Evolutionary conservation across 2,797 vertebrate species (phyloP).

Genomic region (Thunnus albacares): DNA sequence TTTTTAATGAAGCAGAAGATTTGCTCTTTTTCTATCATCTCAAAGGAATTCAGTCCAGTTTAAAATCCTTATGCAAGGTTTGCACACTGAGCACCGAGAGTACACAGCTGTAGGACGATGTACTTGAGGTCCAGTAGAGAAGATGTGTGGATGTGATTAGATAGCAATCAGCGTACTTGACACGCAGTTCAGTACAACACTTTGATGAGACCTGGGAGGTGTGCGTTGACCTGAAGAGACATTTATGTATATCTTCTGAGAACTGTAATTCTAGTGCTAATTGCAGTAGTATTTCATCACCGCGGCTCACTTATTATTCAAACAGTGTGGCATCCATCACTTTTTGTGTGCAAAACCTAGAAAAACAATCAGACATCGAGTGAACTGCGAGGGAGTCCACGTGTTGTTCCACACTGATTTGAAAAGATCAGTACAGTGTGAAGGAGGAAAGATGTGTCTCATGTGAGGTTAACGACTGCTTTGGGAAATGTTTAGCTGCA

Average conservation of each 20-base stretch:
- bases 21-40: background rate
- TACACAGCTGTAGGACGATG: background rate
- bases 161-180: no score
- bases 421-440: background rate
- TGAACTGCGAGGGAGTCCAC: background rate
- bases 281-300: background rate
- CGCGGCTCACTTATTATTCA: background rate
- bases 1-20: slow-evolving; percentile 6
- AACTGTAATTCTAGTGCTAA: background rate
- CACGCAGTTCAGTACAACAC: no score
- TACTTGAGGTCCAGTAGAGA: no score
- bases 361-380: background rate
- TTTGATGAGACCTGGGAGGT: no score
- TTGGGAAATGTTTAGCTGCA: background rate
- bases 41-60: background rate
- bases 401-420: background rate
- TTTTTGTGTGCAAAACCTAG: background rate
- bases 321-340: background rate
- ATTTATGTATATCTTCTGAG: background rate
- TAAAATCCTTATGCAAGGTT: background rate
- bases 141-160: no score
- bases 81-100: background rate
- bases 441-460: background rate
- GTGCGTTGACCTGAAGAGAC: no score
- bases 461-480: background rate